Conservation (phyloP, 2,888 invertebrate genomes). For the Aporophyla lueneburgensis region DNA sequence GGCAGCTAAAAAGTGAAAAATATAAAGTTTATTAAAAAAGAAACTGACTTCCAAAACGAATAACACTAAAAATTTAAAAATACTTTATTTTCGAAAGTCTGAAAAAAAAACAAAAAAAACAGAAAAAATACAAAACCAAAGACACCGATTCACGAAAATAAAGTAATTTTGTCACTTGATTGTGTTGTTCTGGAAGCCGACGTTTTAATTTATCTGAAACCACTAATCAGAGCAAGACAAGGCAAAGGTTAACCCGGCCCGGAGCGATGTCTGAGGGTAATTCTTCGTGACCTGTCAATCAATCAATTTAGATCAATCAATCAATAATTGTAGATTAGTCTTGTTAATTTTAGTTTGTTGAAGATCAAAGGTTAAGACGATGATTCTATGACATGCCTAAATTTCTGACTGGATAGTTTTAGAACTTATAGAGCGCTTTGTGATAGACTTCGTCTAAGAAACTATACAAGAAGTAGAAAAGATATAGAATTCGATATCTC, state of each 20-base stretch:
- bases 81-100: too few species aligned
- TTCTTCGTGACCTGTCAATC: constrained; percentile 22
- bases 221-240: neutral
- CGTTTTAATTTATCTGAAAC: neutral
- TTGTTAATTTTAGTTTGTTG: constrained; percentile 29
- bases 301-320: constrained; percentile 42
- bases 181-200: too few species aligned
- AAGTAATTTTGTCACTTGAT: too few species aligned
- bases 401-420: neutral
- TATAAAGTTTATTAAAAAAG: too few species aligned
- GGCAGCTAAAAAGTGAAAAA: too few species aligned
- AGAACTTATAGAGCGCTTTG: neutral
- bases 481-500: too few species aligned
- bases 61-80: too few species aligned
- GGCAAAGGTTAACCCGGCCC: constrained; percentile 16
- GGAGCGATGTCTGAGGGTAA: constrained; percentile 11
- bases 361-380: constrained; percentile 2
- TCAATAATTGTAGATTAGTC: constrained; percentile 31
- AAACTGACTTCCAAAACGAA: too few species aligned
- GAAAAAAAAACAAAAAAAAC: too few species aligned
- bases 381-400: neutral
- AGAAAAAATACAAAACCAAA: too few species aligned
- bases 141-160: too few species aligned
- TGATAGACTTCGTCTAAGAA: neutral
- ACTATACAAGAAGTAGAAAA: too few species aligned